Percentiles rank a stretch among this genome's conserved stretches.
phyloP scores from a whole-genome alignment of 2,113 vertebrate species.

The Etheostoma cragini region DNA sequence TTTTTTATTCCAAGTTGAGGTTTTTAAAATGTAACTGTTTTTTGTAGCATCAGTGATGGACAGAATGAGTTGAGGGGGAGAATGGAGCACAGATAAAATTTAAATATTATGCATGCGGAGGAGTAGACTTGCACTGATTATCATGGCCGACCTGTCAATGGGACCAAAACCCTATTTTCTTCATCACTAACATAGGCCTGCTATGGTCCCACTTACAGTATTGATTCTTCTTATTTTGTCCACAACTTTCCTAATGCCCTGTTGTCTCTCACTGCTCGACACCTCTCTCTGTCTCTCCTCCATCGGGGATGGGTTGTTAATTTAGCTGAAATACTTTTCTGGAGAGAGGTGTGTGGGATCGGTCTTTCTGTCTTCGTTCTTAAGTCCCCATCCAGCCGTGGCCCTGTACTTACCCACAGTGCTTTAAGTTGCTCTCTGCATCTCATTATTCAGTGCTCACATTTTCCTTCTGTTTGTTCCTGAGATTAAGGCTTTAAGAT shows the following conservation, averaged over 20 bases:
- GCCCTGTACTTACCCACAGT: constrained; percentile 57
- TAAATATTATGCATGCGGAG: constrained; percentile 30
- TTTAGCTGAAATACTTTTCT: not conserved
- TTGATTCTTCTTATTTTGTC: constrained; percentile 35
- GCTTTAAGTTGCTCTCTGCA: constrained; percentile 43
- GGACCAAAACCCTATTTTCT: constrained; percentile 46
- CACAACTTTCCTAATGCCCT: constrained; percentile 65
- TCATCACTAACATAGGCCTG: constrained; percentile 40
- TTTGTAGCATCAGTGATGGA: constrained; percentile 31
- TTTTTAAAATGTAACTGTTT: constrained; percentile 47
- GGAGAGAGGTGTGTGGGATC: constrained; percentile 42
- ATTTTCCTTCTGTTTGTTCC: constrained; percentile 49
- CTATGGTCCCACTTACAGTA: constrained; percentile 59
- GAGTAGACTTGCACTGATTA: constrained; percentile 26
- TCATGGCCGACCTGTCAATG: constrained; percentile 40
- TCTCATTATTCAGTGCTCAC: constrained; percentile 43
- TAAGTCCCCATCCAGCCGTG: constrained; percentile 39
- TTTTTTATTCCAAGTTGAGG: constrained; percentile 79
- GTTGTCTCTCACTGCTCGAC: constrained; percentile 35
- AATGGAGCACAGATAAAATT: constrained; percentile 50
- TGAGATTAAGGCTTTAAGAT: constrained; percentile 55
- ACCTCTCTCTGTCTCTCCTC: constrained; percentile 27
- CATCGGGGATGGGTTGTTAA: not conserved
- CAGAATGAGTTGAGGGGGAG: constrained; percentile 45
- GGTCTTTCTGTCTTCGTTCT: constrained; percentile 50